Base-by-base conservation (phyloP, 2,888 invertebrate genomes). In the Epinotia brunnichana region DNA sequence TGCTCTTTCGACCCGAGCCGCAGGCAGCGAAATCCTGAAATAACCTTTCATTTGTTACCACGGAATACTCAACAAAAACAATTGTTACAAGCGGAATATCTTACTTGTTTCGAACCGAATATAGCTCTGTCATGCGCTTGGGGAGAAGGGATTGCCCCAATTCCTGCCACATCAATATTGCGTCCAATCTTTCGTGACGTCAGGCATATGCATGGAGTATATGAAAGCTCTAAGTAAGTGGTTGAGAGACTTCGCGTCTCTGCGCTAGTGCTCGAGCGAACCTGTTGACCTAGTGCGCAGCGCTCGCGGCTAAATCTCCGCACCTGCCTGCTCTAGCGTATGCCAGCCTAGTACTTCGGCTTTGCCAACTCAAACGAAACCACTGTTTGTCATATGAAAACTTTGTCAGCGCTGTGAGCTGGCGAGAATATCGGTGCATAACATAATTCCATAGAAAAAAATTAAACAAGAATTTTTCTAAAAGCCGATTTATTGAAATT, bases 221-320 rank as follows among this genome's bases (percentile, higher is more conserved):
- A 81, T 83, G 81, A 82, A 83, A 85, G 80, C 80, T 81, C 83
- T 87, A 88, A 89, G 87, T 87, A 87, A 90, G 90, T 89, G 86
- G 85, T 85, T 86, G 86, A 88, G 87, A 86, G 87, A 85, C 87
- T 86, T 80, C 81, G 82, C 86, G 82, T 84, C 85, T 83, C 84
- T 77, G 83, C 84, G 86, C 85, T 86, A 85, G 83, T 84, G 83
- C 90, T 90, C 81, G 81, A 89, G 85, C 81, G 83, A 87, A 87
- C 88, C 87, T 90, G 87, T 92, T 91, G 91, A 92, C 91, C 91
- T 84, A 91, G 84, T 90, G 85, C 78, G 85, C 84, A 84, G 78
- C 82, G 89, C 88, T 87, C 77, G 83, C 82, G 87, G 90, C 87
- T 83, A 83, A 85, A 87, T 86, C 86, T 88, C 82, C 82, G 80